Percentiles rank a stretch among this genome's conserved stretches.
Evolutionary conservation across 2,888 invertebrate genomes (phyloP).

Genomic region (Acleris literana): DNA sequence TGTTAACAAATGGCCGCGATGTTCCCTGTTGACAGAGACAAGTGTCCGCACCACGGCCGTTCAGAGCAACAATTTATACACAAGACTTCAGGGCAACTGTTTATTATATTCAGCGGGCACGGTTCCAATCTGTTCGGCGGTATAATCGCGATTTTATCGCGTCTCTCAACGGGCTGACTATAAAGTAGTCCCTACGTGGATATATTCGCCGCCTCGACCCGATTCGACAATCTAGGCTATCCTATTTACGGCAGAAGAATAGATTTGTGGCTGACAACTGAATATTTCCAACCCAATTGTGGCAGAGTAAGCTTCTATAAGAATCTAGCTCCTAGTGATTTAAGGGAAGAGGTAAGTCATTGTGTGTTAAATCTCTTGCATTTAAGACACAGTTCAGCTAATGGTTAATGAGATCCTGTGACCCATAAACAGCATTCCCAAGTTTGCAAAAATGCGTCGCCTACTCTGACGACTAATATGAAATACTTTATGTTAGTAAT

Average conservation of each 20-base stretch:
- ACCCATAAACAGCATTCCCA: too few species aligned
- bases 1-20: conserved; percentile 34
- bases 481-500: too few species aligned
- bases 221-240: conserved; percentile 48
- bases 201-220: conserved; percentile 41
- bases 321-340: conserved; percentile 15
- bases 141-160: conserved; percentile 63
- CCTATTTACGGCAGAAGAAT: conserved; percentile 49
- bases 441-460: too few species aligned
- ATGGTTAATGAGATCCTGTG: too few species aligned
- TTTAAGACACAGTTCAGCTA: too few species aligned
- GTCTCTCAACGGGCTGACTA: conserved; percentile 44
- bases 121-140: conserved; percentile 59
- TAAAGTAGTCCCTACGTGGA: conserved; percentile 45
- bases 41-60: conserved; percentile 18
- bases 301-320: conserved; percentile 40
- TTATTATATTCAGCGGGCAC: conserved; percentile 51
- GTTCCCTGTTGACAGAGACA: conserved; percentile 32
- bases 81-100: conserved; percentile 39
- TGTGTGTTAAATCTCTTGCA: conserved; percentile 4
- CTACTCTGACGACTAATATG: too few species aligned
- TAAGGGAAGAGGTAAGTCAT: conserved; percentile 16
- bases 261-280: conserved; percentile 45
- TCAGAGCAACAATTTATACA: conserved; percentile 34
- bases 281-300: conserved; percentile 40